phyloP scores from a whole-genome alignment of 2,888 invertebrate species.

The Gymnocheta viridis region DNA sequence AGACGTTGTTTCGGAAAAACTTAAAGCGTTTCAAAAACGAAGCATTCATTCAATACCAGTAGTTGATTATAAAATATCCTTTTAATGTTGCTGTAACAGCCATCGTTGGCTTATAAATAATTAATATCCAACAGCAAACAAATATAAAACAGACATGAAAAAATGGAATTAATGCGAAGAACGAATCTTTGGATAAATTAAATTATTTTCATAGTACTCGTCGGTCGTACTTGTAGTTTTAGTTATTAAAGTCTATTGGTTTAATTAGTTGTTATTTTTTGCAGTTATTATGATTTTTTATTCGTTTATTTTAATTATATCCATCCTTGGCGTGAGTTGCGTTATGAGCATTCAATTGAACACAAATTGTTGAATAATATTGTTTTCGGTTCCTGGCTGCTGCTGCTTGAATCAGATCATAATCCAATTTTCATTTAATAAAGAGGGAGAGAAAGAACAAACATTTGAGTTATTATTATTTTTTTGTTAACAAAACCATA shows the following conservation, averaged over 20 bases:
- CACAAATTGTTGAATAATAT: slow-evolving; percentile 58
- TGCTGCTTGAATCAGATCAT: slow-evolving; percentile 44
- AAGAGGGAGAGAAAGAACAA: not conserved
- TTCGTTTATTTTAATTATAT: slow-evolving; percentile 24
- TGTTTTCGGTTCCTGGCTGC: slow-evolving; percentile 27
- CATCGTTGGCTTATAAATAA: slow-evolving; percentile 1
- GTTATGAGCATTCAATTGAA: slow-evolving; percentile 50
- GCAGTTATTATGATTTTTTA: slow-evolving; percentile 1
- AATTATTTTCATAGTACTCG: slow-evolving; percentile 17
- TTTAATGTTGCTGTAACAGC: too few species aligned
- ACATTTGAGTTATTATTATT: slow-evolving; percentile 27
- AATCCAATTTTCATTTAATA: slow-evolving; percentile 49
- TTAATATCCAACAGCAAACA: not conserved
- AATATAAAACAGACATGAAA: not conserved
- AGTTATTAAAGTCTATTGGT: slow-evolving; percentile 29
- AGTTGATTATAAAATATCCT: not conserved
- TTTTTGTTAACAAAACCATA: slow-evolving; percentile 47
- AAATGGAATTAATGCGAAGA: not conserved
- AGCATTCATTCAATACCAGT: not conserved
- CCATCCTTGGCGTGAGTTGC: slow-evolving; percentile 8
- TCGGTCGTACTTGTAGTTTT: not conserved
- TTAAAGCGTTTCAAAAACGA: too few species aligned
- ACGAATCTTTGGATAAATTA: not conserved
- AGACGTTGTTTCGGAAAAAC: too few species aligned
- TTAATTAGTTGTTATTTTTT: slow-evolving; percentile 40